Evolutionary conservation across 2,888 invertebrate genomes (phyloP).

Genomic region (Calameuta filiformis): DNA sequence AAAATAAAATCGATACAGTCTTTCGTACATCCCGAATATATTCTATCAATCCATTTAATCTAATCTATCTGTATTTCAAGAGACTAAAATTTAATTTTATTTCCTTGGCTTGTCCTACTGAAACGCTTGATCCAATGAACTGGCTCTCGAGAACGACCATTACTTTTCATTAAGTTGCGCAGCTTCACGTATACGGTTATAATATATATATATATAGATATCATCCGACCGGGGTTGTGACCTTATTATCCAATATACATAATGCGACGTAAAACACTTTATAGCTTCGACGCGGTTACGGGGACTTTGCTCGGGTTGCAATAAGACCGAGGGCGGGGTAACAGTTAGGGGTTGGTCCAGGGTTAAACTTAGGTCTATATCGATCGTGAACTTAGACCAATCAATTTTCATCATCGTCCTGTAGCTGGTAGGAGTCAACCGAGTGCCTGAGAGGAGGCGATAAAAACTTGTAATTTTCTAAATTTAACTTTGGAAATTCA

Average conservation of each 20-base stretch:
- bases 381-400: constrained; percentile 1
- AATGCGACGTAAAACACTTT: constrained; percentile 13
- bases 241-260: constrained; percentile 2
- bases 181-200: constrained; percentile 14
- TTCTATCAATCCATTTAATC: too few relatives aligned
- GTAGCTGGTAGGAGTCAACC: not conserved
- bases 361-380: constrained; percentile 3
- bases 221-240: constrained; percentile 4
- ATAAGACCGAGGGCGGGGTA: too few relatives aligned
- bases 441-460: not conserved
- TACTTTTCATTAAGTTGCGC: constrained; percentile 19
- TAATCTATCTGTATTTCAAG: too few relatives aligned
- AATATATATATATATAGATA: too few relatives aligned
- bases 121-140: constrained; percentile 13
- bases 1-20: too few relatives aligned
- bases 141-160: constrained; percentile 11
- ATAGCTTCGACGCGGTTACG: not conserved
- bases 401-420: not conserved
- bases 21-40: too few relatives aligned
- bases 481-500: too few relatives aligned
- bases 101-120: not conserved
- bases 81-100: not conserved
- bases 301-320: not conserved
- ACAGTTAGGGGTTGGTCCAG: too few relatives aligned
- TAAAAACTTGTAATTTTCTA: too few relatives aligned